These are phyloP conservation scores for Plotosus lineatus DNA, from an alignment of 2,113 vertebrate species.

Conservation along the genomic window DNA sequence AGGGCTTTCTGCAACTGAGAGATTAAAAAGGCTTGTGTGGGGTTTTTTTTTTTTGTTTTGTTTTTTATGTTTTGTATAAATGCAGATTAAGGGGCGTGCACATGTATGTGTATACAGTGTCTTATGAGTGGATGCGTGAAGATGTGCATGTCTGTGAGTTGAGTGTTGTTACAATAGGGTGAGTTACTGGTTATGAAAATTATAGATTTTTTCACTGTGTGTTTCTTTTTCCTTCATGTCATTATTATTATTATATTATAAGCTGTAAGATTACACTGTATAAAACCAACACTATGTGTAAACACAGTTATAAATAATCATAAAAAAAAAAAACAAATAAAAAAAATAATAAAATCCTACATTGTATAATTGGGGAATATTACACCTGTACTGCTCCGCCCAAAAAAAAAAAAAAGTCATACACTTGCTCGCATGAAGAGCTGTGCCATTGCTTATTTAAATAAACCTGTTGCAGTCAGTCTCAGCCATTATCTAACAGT, in stretches of 20 bases:
- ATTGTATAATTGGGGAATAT: constrained; percentile 41
- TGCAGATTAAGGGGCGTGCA: constrained; percentile 48
- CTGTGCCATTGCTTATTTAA: too few relatives aligned
- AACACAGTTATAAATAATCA: constrained; percentile 74
- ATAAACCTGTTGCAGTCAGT: too few relatives aligned
- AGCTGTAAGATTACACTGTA: constrained; percentile 76
- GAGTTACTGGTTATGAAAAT: constrained; percentile 61
- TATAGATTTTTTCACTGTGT: constrained; percentile 46
- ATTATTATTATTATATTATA: constrained; percentile 73
- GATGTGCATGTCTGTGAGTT: constrained; percentile 62
- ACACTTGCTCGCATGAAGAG: too few relatives aligned
- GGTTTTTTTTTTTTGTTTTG: constrained; percentile 51
- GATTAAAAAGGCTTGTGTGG: constrained; percentile 51
- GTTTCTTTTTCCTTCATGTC: constrained; percentile 60
- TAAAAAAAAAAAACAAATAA: constrained; percentile 66
- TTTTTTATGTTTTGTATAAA: constrained; percentile 38
- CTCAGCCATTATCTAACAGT: too few relatives aligned
- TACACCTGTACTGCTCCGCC: too few relatives aligned
- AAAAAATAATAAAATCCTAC: too few relatives aligned
- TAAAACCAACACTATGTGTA: constrained; percentile 70
- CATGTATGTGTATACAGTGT: constrained; percentile 36
- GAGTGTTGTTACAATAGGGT: constrained; percentile 47
- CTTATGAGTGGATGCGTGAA: constrained; percentile 49
- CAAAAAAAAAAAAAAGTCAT: too few relatives aligned
- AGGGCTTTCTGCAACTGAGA: constrained; percentile 40